Evolutionary conservation across 2,113 vertebrate species (phyloP), one percentile per base, ranked within the genome.

Genomic region (Erpornis zantholeuca): DNA sequence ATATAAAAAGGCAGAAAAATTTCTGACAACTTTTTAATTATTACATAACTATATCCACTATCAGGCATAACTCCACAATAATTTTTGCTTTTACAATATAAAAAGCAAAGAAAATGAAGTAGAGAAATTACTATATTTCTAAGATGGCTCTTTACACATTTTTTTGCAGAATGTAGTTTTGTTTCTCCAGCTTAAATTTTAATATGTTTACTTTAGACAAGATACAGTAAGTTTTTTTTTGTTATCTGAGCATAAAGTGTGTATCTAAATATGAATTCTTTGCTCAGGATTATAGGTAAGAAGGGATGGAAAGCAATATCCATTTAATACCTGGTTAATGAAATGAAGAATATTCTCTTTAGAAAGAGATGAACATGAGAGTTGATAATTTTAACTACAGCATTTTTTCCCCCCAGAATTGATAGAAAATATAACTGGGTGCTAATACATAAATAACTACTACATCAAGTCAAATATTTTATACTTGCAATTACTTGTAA

Each of bases 361-460:
- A 57, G 19, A 84, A 80, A 68, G 3, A 82, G 23, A 11, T 75
- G 36, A 86, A 86, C 49, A 63, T 45, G 8, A 76, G 17, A 59
- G 12, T 25, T 40, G 19, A 42, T 40, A 7, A 71, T 50, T 71
- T 68, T 54, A 88, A 47, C 52, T 21, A 50, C 0, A 4, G 20
- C 5, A 31, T n/a, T 69, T 60, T 64, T 42, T 5, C 2, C 1
- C 18, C 6, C 5, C 1, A 0, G 31, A 77, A 66, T 2, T 36
- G 25, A 28, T 1, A 80, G 23, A 27, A 78, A 69, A 8, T 44
- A 63, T 17, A 89, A 82, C 20, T 49, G 12, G 10, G 24, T 81
- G 31, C 17, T 52, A 69, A 66, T 45, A 65, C 7, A 24, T 24
- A 65, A 77, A n/a, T 52, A 84, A 78, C 29, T 78, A 47, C 36